Evolutionary conservation across 1,140 invertebrate genomes (phyloP).

Genomic region (Drosophila navojoa): DNA sequence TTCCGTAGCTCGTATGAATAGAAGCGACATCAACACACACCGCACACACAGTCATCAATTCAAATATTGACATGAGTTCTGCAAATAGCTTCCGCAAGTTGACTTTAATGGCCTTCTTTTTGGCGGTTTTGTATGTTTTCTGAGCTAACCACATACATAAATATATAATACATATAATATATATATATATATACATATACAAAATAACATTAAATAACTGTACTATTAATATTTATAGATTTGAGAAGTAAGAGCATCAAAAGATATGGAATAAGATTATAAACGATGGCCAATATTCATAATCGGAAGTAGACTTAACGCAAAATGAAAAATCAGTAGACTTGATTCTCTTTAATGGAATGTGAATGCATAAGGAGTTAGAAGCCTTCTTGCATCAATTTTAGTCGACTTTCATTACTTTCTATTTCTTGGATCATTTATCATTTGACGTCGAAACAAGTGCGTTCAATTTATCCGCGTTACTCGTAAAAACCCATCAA

Average conservation of each 20-base stretch:
- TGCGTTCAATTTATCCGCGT: constrained; percentile 40
- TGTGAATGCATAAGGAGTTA: too few relatives aligned
- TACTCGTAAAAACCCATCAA: constrained; percentile 6
- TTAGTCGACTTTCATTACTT: constrained; percentile 40
- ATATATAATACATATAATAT: too few relatives aligned
- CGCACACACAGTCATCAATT: constrained; percentile 30
- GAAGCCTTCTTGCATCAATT: constrained; percentile 1
- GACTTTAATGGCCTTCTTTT: constrained; percentile 43
- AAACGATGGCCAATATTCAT: too few relatives aligned
- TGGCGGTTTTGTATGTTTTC: constrained; percentile 13
- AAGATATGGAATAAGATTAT: too few relatives aligned
- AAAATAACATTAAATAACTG: too few relatives aligned
- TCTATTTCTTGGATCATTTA: constrained; percentile 39
- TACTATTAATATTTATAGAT: too few relatives aligned
- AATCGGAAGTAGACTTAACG: too few relatives aligned
- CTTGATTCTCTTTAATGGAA: too few relatives aligned
- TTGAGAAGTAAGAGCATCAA: too few relatives aligned
- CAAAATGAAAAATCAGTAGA: too few relatives aligned
- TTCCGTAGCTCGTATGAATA: constrained; percentile 48
- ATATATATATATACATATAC: too few relatives aligned
- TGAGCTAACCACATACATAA: constrained; percentile 9
- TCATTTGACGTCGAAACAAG: constrained; percentile 42
- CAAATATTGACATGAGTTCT: constrained; percentile 64
- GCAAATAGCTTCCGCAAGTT: constrained; percentile 72
- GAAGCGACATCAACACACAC: constrained; percentile 23